Percentiles rank a stretch among this genome's conserved stretches.
phyloP scores from a whole-genome alignment of 2,113 vertebrate genomes.

The Melanocharis versteri region DNA sequence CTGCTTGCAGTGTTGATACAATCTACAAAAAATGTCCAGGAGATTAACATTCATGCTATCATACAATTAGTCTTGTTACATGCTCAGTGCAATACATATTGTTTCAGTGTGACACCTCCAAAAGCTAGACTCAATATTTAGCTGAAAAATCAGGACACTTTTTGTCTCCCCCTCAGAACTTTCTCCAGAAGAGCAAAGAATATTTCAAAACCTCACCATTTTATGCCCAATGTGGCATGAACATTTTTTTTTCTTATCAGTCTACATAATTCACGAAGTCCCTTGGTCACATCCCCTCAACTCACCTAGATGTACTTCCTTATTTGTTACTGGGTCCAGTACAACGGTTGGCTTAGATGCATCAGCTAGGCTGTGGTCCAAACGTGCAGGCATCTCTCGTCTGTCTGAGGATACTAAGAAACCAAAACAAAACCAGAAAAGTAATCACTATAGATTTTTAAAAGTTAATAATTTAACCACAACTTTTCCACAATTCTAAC shows the following conservation, averaged over 20 bases:
- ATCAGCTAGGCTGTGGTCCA: conserved; percentile 24
- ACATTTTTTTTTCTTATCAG: background rate
- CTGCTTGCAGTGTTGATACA: conserved; percentile 56
- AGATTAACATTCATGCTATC: background rate
- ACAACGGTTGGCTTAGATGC: conserved; percentile 41
- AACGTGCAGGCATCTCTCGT: background rate
- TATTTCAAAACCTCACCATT: background rate
- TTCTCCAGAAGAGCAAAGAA: background rate
- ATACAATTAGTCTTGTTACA: background rate
- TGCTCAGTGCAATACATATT: background rate
- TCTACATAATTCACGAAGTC: background rate
- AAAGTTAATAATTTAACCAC: background rate
- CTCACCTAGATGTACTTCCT: conserved; percentile 67
- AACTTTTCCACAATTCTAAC: background rate
- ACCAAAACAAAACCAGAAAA: background rate
- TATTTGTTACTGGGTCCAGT: conserved; percentile 56
- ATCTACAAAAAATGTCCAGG: conserved; percentile 47
- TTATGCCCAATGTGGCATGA: background rate
- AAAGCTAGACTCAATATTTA: background rate
- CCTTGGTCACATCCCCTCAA: background rate
- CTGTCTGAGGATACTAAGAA: conserved; percentile 40
- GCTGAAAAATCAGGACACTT: background rate
- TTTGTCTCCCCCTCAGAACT: background rate
- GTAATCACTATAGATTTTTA: background rate
- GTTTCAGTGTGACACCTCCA: background rate